Conservation (phyloP, 2,888 invertebrate genomes). For the Brachyptera risi region DNA sequence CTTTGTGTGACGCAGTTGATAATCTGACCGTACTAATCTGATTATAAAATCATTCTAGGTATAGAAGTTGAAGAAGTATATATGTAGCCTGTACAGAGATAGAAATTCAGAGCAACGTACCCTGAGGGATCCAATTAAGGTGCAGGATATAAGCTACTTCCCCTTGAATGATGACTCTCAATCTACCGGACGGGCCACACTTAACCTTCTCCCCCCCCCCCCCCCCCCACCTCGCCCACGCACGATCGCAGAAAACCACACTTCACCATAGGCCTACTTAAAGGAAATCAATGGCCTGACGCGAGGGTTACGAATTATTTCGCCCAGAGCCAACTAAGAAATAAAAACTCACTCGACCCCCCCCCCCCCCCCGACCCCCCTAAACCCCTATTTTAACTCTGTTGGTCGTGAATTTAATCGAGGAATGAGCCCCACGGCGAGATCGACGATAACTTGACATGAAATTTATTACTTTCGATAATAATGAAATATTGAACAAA, state of each 20-base stretch:
- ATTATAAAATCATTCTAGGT: too few relatives aligned
- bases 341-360: neutral
- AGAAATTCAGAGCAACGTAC: too few relatives aligned
- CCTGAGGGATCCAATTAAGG: conserved; percentile 17
- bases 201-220: conserved; percentile 2
- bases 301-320: neutral
- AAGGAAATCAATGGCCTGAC: conserved; percentile 5
- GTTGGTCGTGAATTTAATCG: neutral
- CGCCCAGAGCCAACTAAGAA: neutral
- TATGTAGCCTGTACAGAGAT: too few relatives aligned
- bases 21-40: too few relatives aligned
- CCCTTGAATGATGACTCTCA: conserved; percentile 1
- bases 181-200: neutral
- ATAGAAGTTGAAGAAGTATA: too few relatives aligned
- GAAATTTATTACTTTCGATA: neutral
- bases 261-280: neutral
- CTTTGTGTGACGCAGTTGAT: too few relatives aligned
- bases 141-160: conserved; percentile 16
- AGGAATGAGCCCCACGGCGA: neutral
- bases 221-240: neutral
- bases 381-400: neutral
- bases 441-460: neutral
- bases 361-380: neutral
- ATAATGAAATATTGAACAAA: neutral
- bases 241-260: neutral